Evolutionary conservation across 2,888 invertebrate genomes (phyloP).

Genomic region (Criorhina ranunculi): DNA sequence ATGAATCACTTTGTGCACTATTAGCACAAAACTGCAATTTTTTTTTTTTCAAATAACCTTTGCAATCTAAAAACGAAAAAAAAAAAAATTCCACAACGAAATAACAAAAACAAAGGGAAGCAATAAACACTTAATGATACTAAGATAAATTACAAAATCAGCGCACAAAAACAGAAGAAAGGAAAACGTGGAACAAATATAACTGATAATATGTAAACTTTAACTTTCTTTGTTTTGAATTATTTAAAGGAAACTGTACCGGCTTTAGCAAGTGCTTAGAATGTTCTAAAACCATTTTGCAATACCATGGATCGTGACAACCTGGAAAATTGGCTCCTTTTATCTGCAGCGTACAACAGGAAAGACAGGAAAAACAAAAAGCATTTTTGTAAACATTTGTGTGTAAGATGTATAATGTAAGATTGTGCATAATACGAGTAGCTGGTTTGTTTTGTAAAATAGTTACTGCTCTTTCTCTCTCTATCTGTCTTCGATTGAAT

Average conservation of each 20-base stretch:
- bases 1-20: slow-evolving; percentile 47
- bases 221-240: slow-evolving; percentile 59
- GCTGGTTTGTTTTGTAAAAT: slow-evolving; percentile 17
- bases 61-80: slow-evolving; percentile 20
- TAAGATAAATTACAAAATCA: slow-evolving; percentile 52
- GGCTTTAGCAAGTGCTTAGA: slow-evolving; percentile 98
- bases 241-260: slow-evolving; percentile 87
- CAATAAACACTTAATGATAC: slow-evolving; percentile 29
- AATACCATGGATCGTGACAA: slow-evolving; percentile 97
- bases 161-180: slow-evolving; percentile 41
- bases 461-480: not conserved
- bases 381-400: slow-evolving; percentile 73
- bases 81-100: slow-evolving; percentile 51
- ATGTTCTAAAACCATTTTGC: slow-evolving; percentile 98
- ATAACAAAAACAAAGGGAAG: slow-evolving; percentile 66
- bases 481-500: too few species aligned
- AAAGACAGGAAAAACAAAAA: slow-evolving; percentile 74
- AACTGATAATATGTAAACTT: slow-evolving; percentile 41
- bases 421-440: slow-evolving; percentile 60
- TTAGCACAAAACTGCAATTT: slow-evolving; percentile 58
- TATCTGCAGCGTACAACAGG: slow-evolving; percentile 87
- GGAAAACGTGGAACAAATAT: slow-evolving; percentile 55
- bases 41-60: slow-evolving; percentile 48
- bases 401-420: slow-evolving; percentile 64
- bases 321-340: slow-evolving; percentile 98